These are phyloP conservation scores for Philereme vetulata DNA, from an alignment of 2,888 invertebrate species.

Conservation along the genomic window DNA sequence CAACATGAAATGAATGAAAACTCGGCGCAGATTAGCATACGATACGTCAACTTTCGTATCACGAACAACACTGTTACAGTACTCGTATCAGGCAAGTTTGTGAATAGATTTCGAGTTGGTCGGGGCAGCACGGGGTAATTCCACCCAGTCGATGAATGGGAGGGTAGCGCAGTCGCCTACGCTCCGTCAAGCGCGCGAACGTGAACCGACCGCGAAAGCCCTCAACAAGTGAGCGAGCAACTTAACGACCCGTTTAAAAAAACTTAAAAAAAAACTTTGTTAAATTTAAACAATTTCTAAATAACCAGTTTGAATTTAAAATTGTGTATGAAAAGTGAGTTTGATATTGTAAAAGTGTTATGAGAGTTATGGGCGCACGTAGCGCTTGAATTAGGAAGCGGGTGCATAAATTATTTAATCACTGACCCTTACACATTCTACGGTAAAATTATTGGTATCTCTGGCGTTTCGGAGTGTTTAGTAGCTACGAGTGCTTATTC, in stretches of 20 bases:
- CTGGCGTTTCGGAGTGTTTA: slow-evolving; percentile 9
- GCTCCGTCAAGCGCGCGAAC: slow-evolving; percentile 79
- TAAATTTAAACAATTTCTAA: neutral
- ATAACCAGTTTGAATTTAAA: neutral
- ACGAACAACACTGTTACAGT: neutral
- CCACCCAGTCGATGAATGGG: slow-evolving; percentile 68
- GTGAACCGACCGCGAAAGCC: slow-evolving; percentile 52
- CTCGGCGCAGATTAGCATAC: too few relatives aligned
- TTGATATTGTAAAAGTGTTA: slow-evolving; percentile 13
- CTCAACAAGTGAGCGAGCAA: slow-evolving; percentile 70
- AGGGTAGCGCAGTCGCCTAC: slow-evolving; percentile 78
- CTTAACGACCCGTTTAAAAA: slow-evolving; percentile 31
- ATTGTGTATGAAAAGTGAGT: slow-evolving; percentile 20
- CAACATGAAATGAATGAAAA: too few relatives aligned
- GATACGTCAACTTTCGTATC: too few relatives aligned
- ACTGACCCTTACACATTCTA: slow-evolving; percentile 31
- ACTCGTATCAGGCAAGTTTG: slow-evolving; percentile 7
- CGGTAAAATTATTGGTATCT: slow-evolving; percentile 35
- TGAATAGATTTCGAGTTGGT: slow-evolving; percentile 58
- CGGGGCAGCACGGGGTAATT: slow-evolving; percentile 49
- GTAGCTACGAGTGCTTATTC: neutral
- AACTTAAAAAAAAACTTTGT: slow-evolving; percentile 4
- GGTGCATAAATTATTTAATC: slow-evolving; percentile 36
- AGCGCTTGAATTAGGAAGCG: slow-evolving; percentile 21
- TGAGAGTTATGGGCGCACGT: slow-evolving; percentile 22